Conservation (phyloP, 2,888 invertebrate genomes). For the Malacosoma neustria region DNA sequence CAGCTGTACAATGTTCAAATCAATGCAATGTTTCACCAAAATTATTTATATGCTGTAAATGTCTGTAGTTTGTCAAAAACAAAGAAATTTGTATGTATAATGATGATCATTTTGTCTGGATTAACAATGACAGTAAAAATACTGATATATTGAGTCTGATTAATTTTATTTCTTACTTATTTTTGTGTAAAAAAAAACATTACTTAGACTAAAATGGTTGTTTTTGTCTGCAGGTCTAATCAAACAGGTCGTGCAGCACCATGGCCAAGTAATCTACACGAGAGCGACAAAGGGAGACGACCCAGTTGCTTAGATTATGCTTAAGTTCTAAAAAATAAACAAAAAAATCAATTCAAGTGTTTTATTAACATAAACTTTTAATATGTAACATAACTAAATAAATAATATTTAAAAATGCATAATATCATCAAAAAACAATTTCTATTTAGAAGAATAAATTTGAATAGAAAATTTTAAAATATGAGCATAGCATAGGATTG, state of each 20-base stretch:
- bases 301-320: conserved; percentile 78
- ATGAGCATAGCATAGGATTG: no score
- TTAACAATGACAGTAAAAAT: conserved; percentile 49
- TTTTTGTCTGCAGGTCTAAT: conserved; percentile 82
- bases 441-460: no score
- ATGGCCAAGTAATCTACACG: conserved; percentile 97
- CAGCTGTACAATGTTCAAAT: no score
- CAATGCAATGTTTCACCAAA: no score
- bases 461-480: no score
- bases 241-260: conserved; percentile 96
- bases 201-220: conserved; percentile 1
- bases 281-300: conserved; percentile 96
- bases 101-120: conserved; percentile 56
- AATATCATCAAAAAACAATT: no score
- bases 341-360: conserved; percentile 25
- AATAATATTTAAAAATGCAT: no score
- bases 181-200: no score
- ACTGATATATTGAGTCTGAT: conserved; percentile 80
- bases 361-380: conserved; percentile 13
- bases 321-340: conserved; percentile 60
- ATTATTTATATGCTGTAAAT: no score
- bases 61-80: no score
- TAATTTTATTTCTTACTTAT: neutral
- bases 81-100: conserved; percentile 5
- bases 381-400: no score